Conservation (phyloP, 1,140 invertebrate genomes). For the Riptortus pedestris region DNA sequence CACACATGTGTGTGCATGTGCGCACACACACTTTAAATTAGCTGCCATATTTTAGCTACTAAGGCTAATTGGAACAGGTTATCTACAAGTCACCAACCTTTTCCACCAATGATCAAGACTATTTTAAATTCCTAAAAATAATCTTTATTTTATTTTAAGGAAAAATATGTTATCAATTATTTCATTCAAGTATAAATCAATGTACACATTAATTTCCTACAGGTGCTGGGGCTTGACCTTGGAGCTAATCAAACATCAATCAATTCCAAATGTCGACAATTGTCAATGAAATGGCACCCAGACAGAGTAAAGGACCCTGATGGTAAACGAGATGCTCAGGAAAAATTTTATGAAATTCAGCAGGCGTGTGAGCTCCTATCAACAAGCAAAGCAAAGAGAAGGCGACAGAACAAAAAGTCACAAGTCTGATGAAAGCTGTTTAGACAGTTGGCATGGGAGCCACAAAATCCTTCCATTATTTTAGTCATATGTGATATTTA, state of each 20-base stretch:
- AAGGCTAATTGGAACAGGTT: too few species aligned
- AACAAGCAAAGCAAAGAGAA: conserved; percentile 63
- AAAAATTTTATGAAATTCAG: conserved; percentile 86
- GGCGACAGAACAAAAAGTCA: conserved; percentile 55
- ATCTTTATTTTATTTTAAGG: too few species aligned
- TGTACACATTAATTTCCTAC: too few species aligned
- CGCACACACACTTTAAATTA: too few species aligned
- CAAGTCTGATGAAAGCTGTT: conserved; percentile 3
- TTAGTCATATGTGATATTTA: conserved; percentile 8
- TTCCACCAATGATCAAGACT: too few species aligned
- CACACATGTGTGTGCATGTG: too few species aligned
- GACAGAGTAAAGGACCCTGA: conserved; percentile 72
- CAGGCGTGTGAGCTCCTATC: conserved; percentile 84
- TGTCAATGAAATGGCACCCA: conserved; percentile 84
- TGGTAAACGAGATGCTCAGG: conserved; percentile 55
- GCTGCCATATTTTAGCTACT: too few species aligned
- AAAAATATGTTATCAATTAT: too few species aligned
- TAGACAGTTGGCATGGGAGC: background rate
- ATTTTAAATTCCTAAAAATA: too few species aligned
- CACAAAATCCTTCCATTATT: background rate
- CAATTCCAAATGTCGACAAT: conserved; percentile 60
- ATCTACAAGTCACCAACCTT: too few species aligned
- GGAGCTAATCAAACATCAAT: conserved; percentile 77
- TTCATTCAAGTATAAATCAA: too few species aligned
- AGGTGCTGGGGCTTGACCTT: conserved; percentile 64